Conservation (phyloP, 2,113 vertebrate genomes). For the Chaenocephalus aceratus region DNA sequence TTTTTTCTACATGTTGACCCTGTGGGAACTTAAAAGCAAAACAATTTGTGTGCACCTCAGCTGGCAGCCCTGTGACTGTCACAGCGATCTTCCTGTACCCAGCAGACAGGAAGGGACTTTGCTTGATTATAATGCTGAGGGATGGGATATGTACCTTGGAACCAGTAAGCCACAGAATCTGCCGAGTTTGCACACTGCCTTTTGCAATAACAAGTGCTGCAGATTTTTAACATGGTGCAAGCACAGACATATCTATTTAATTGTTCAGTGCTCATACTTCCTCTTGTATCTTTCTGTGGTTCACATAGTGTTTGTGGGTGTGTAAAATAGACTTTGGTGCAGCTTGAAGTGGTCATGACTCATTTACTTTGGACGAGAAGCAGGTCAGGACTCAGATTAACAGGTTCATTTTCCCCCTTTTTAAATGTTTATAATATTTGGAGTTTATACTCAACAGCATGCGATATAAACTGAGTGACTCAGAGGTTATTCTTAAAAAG, state of each 20-base stretch:
- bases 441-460: neutral
- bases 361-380: constrained; percentile 30
- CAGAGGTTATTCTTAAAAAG: neutral
- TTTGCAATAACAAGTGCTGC: constrained; percentile 52
- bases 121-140: constrained; percentile 64
- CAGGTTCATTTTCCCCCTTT: neutral
- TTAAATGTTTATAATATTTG: constrained; percentile 1
- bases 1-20: constrained; percentile 5
- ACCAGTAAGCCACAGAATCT: constrained; percentile 60
- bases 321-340: constrained; percentile 1
- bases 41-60: constrained; percentile 15
- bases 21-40: constrained; percentile 26
- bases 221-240: constrained; percentile 40
- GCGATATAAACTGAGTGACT: neutral
- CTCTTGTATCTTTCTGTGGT: constrained; percentile 31
- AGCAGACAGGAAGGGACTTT: constrained; percentile 68
- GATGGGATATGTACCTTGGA: constrained; percentile 73
- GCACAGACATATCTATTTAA: constrained; percentile 14
- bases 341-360: constrained; percentile 24
- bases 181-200: constrained; percentile 63
- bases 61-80: constrained; percentile 58
- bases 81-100: constrained; percentile 63
- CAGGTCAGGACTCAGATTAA: neutral
- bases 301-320: constrained; percentile 2
- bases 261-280: constrained; percentile 55